Base-by-base conservation (phyloP, 2,797 vertebrate genomes). In the Sylvia borin region DNA sequence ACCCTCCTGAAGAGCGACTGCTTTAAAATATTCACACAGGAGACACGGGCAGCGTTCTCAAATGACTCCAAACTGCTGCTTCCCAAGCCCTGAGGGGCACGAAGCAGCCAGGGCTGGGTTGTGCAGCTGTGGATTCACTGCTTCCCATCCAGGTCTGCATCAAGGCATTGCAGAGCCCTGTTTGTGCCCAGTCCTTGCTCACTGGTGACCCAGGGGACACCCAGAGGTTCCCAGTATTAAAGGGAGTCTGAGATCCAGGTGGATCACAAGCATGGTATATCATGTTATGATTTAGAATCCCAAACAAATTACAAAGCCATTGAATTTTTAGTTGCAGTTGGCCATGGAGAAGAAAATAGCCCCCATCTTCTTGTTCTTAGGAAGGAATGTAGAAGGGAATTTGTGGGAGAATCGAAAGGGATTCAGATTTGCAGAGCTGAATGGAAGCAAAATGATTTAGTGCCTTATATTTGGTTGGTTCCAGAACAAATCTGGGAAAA, bases 1-100 rank as follows among this genome's bases (percentile, higher is more conserved):
- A 71, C 77, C 75, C 70, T 95, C 91, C 90, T 81, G 11, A 7
- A 90, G 90, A 78, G 62, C 2, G 3, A 65, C 65, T 66, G 74
- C 91, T 95, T 96, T 97, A 75, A 94, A 97, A 94, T 96, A 97
- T 91, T 95, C 89, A 97, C 89, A 9, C 85, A 47, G 94, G 19
- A 14, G 91, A 79, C 42, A 29, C 57, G 45, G 81, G 67, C 25
- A 60, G 58, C 18, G 27, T 87, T 97, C 95, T 86, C 85, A 80
- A 62, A 92, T 95, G 82, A 94, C 92, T 91, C 72, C 68, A 60
- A 94, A 94, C 55, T 7, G 8, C 79, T 92, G 72, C 75, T 58
- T 72, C 70, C 73, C 79, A 70, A 95, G 61, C 76, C 65, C 78
- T 27, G 50, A 61, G 73, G 42, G 47, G 38, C 60, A 25, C 25